Evolutionary conservation across 2,797 vertebrate genomes (phyloP).

Genomic region (Mus spretus): DNA sequence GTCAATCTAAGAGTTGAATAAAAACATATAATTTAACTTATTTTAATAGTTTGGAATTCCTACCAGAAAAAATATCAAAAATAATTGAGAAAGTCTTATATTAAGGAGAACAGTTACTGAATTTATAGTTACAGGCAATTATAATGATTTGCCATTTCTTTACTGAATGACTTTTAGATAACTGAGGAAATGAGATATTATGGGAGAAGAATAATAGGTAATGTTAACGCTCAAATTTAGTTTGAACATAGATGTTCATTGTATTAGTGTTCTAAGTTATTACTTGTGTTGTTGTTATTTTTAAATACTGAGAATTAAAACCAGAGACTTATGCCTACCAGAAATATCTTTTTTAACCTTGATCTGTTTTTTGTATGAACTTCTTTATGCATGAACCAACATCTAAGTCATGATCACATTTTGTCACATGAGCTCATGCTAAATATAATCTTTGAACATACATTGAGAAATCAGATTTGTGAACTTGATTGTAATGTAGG

Average conservation of each 20-base stretch:
- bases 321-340: not conserved
- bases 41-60: not conserved
- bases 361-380: not conserved
- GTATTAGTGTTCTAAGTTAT: not conserved
- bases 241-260: not conserved
- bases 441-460: not conserved
- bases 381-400: not conserved
- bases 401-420: not conserved
- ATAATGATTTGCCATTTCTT: not conserved
- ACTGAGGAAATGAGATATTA: not conserved
- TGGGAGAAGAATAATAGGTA: fast-evolving
- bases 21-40: not conserved
- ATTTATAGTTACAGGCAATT: not conserved
- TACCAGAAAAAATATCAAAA: not conserved
- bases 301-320: not conserved
- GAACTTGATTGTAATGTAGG: not conserved
- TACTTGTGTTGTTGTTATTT: not conserved
- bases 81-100: not conserved
- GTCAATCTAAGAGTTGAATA: not conserved
- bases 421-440: not conserved
- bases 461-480: not conserved
- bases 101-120: not conserved
- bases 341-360: not conserved
- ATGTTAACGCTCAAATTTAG: not conserved
- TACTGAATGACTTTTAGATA: not conserved